These are phyloP conservation scores for Carollia perspicillata DNA, from an alignment of 2,113 vertebrate species.

Conservation along the genomic window DNA sequence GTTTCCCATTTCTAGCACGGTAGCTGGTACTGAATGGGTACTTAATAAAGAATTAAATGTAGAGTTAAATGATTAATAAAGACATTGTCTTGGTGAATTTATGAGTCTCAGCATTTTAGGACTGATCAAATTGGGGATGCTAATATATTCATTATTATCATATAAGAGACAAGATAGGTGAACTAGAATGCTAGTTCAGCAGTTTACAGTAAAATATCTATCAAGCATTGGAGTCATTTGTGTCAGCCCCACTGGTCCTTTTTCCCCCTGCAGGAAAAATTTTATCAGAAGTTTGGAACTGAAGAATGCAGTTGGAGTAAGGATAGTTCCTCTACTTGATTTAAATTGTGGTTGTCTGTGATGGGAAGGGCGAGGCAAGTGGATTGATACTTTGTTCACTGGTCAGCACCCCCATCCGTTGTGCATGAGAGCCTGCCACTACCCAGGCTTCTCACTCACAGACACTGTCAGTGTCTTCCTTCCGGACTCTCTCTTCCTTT, in stretches of 20 bases:
- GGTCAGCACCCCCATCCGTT: background rate
- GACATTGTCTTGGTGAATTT: background rate
- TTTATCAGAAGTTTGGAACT: background rate
- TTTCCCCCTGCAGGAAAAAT: background rate
- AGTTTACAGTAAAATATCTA: background rate
- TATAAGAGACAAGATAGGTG: background rate
- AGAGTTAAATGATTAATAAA: background rate
- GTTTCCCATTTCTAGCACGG: background rate
- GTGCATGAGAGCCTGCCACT: background rate
- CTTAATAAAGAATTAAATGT: background rate
- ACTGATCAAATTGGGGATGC: background rate
- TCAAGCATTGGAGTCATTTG: background rate
- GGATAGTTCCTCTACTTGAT: background rate
- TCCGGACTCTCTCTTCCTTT: background rate
- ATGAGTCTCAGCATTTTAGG: background rate
- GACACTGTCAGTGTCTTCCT: background rate
- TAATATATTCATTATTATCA: background rate
- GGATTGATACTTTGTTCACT: background rate
- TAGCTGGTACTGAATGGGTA: background rate
- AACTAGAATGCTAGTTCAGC: background rate
- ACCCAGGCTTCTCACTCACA: background rate
- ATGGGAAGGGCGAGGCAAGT: background rate
- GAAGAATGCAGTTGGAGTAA: background rate
- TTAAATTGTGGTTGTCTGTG: background rate
- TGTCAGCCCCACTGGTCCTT: background rate